These are phyloP conservation scores for Acronicta psi DNA, from an alignment of 2,888 invertebrate species.

Conservation along the genomic window DNA sequence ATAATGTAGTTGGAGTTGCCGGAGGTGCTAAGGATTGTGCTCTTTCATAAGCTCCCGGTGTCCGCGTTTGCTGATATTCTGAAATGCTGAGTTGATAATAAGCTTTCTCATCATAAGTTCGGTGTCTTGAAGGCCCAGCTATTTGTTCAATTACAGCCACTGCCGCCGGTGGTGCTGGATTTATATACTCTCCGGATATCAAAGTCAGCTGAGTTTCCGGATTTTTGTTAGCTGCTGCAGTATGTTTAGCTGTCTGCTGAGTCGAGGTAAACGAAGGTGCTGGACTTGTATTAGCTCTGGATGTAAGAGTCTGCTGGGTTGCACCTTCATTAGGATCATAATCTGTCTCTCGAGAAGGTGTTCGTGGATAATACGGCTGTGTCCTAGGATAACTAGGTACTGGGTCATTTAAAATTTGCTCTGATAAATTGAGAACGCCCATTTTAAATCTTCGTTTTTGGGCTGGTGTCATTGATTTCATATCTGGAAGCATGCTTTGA, in stretches of 20 bases:
- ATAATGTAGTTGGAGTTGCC: slow-evolving; percentile 38
- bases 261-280: slow-evolving; percentile 40
- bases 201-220: slow-evolving; percentile 41
- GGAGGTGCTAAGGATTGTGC: slow-evolving; percentile 37
- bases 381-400: slow-evolving; percentile 39
- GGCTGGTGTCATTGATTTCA: slow-evolving; percentile 36
- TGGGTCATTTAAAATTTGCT: slow-evolving; percentile 42
- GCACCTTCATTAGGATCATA: slow-evolving; percentile 44
- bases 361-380: slow-evolving; percentile 43
- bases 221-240: slow-evolving; percentile 34
- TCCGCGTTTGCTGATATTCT: slow-evolving; percentile 43
- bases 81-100: slow-evolving; percentile 40
- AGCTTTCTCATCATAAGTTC: slow-evolving; percentile 41
- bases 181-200: slow-evolving; percentile 37
- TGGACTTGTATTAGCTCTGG: slow-evolving; percentile 40
- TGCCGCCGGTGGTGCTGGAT: slow-evolving; percentile 45
- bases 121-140: slow-evolving; percentile 43
- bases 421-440: slow-evolving; percentile 30
- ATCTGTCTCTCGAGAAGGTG: slow-evolving; percentile 43
- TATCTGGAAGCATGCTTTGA: slow-evolving; percentile 40
- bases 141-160: slow-evolving; percentile 45
- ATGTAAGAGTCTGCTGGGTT: slow-evolving; percentile 41
- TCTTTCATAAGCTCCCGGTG: slow-evolving; percentile 43
- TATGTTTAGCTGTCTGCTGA: slow-evolving; percentile 42
- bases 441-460: slow-evolving; percentile 44